These are phyloP conservation scores for Squalus acanthias DNA, from an alignment of 2,797 vertebrate species.

Conservation along the genomic window DNA sequence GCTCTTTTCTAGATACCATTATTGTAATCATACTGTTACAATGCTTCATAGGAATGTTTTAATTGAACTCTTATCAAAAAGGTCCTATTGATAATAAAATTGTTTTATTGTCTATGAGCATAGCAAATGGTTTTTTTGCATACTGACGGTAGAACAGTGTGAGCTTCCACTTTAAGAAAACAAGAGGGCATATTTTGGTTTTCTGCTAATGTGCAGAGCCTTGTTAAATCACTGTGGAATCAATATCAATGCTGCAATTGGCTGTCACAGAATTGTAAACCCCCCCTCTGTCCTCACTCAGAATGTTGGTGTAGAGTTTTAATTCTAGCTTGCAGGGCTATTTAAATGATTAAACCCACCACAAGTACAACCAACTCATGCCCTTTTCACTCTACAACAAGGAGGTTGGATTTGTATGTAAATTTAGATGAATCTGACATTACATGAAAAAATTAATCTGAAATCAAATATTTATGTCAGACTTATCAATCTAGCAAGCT, in stretches of 20 bases:
- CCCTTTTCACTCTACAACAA: not conserved
- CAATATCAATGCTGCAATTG: not conserved
- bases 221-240: not conserved
- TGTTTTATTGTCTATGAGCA: slow-evolving; percentile 37
- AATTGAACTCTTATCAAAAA: not conserved
- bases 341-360: not conserved
- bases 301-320: not conserved
- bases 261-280: not conserved
- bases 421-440: not conserved
- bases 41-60: not conserved
- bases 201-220: not conserved
- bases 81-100: slow-evolving; percentile 2
- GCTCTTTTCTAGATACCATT: not conserved
- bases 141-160: slow-evolving; percentile 37
- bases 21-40: slow-evolving; percentile 5
- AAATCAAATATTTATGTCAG: not conserved
- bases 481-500: not conserved
- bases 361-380: not conserved
- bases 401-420: not conserved
- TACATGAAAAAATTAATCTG: not conserved
- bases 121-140: slow-evolving; percentile 38
- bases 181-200: not conserved
- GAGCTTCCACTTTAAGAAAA: not conserved
- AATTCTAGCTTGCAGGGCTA: not conserved
- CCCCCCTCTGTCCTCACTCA: not conserved